Conservation (phyloP, 2,888 invertebrate species). For the Philereme vetulata region DNA sequence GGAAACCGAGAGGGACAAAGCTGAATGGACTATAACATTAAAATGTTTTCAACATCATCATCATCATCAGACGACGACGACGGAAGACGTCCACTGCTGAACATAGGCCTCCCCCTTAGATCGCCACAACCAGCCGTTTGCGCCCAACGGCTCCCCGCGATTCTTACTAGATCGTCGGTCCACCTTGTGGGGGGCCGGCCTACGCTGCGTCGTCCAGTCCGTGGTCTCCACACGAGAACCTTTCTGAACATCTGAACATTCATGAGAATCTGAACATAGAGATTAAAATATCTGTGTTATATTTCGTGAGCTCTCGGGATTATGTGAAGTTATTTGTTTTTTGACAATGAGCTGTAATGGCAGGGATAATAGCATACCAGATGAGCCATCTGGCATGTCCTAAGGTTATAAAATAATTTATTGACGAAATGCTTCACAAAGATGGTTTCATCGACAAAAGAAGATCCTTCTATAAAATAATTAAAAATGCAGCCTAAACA, state of each 20-base stretch:
- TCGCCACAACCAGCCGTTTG: too few species aligned
- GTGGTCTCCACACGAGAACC: too few species aligned
- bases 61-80: too few species aligned
- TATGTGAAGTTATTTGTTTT: not conserved
- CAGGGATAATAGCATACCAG: not conserved
- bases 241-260: too few species aligned
- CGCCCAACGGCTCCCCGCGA: too few species aligned
- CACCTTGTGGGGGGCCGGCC: too few species aligned
- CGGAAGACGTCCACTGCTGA: too few species aligned
- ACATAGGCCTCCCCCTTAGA: too few species aligned
- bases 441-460: not conserved
- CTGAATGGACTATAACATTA: constrained; percentile 6
- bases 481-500: constrained; percentile 46
- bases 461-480: constrained; percentile 16
- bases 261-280: not conserved
- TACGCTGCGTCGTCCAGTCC: too few species aligned
- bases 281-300: not conserved
- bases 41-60: too few species aligned
- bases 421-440: too few species aligned
- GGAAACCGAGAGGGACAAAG: constrained; percentile 21
- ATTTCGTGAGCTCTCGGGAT: not conserved
- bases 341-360: not conserved
- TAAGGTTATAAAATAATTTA: not conserved
- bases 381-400: not conserved
- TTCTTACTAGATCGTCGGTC: too few species aligned